Evolutionary conservation across 2,888 invertebrate genomes (phyloP), one percentile per base, ranked within the genome.

Genomic region (Hydriomena furcata): DNA sequence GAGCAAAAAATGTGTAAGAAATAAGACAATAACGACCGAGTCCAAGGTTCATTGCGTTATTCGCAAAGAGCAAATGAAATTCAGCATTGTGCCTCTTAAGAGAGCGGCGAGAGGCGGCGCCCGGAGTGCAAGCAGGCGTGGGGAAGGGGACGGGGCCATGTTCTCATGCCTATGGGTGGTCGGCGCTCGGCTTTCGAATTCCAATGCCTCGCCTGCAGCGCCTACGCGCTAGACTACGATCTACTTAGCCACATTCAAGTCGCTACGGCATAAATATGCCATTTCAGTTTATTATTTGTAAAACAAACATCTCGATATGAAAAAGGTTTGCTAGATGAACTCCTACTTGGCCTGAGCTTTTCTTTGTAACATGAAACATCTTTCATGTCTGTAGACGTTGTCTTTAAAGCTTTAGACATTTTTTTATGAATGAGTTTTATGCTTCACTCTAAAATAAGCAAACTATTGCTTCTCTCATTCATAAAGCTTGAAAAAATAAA

Each of bases 81-180:
- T 89, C 82, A 88, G 87, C 82, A 84, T 82, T 83, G 82, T 82
- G 77, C 71, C 71, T 65, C 35, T 1, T 68, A 75, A 73, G 84
- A 84, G 85, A 87, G 81, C 80, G 83, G 82, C 74, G 79, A 79
- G 80, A 82, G 85, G 85, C 84, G 87, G 84, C 80, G 84, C 81
- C 78, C 76, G 71, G 71, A 72, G 71, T 69, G 73, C 68, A 69
- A 67, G 76, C 66, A 69, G 59, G 78, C 84, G 87, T 87, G 88
- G 86, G 88, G 87, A 86, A 85, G 82, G 86, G 85, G 80, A 79
- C 80, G 79, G 74, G 76, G 79, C 79, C 79, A 70, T 73, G 89
- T 88, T 90, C 89, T 87, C 89, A 88, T 84, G 89, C 82, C 86
- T 85, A 82, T 87, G 89, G 89, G 89, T 88, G 89, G 89, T 88